These are phyloP conservation scores for Steinernema scapterisci DNA, from an alignment of 2,888 invertebrate genomes.

Conservation along the genomic window DNA sequence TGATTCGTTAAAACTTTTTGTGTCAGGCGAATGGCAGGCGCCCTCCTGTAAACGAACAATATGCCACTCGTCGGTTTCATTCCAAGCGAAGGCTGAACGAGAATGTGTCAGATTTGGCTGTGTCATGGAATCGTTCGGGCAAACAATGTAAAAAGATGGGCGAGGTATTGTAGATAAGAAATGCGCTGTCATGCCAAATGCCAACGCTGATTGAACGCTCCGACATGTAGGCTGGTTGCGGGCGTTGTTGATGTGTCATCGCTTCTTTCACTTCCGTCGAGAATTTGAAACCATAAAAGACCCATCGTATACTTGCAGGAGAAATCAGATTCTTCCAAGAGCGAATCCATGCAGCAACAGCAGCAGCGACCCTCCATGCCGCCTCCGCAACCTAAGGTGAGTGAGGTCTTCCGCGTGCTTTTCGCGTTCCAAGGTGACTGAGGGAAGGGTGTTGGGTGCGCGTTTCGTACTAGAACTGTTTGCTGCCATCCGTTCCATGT, in stretches of 20 bases:
- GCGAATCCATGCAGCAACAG: not conserved
- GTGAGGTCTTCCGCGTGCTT: not conserved
- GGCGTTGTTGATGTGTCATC: constrained; percentile 25
- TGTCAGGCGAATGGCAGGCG: not conserved
- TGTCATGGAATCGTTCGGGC: constrained; percentile 13
- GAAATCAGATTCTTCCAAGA: constrained; percentile 13
- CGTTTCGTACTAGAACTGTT: not conserved
- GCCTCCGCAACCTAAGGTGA: constrained; percentile 2
- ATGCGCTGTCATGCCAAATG: constrained; percentile 14
- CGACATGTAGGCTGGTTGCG: not conserved
- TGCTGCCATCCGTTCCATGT: not conserved
- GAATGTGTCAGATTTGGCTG: constrained; percentile 12
- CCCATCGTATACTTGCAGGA: not conserved
- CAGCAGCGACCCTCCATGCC: not conserved
- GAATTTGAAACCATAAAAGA: constrained; percentile 8
- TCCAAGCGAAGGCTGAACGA: not conserved
- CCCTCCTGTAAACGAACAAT: no score
- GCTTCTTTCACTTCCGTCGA: constrained; percentile 13
- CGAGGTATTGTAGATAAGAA: constrained; percentile 31
- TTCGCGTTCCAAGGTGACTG: not conserved
- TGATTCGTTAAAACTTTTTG: not conserved
- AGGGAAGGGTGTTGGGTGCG: not conserved
- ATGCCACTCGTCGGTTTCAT: not conserved
- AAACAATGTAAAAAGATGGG: constrained; percentile 29
- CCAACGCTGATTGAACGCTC: constrained; percentile 26